Conservation (phyloP, 1,140 invertebrate genomes). For the Drosophila teissieri region DNA sequence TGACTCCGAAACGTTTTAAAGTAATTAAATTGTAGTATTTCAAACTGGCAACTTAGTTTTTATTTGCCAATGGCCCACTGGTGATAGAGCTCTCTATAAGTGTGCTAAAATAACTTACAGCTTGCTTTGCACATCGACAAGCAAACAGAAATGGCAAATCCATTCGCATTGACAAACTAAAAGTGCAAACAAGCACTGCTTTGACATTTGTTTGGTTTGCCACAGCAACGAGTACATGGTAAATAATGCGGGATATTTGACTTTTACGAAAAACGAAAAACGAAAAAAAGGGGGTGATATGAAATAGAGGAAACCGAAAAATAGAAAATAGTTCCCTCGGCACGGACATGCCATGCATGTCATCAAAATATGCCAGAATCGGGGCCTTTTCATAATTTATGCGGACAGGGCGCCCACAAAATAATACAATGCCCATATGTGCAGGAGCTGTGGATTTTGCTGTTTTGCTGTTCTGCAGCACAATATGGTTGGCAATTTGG, state of each 20-base stretch:
- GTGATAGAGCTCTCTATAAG: slow-evolving; percentile 4
- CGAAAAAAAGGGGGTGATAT: background rate
- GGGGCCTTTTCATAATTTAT: slow-evolving; percentile 43
- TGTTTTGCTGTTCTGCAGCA: too few relatives aligned
- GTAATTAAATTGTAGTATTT: slow-evolving; percentile 25
- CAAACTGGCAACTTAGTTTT: background rate
- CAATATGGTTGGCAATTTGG: slow-evolving; percentile 34
- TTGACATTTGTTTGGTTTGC: slow-evolving; percentile 59
- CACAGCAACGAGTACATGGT: slow-evolving; percentile 40
- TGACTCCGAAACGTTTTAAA: background rate
- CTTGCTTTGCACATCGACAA: slow-evolving; percentile 15
- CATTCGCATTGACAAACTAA: slow-evolving; percentile 53
- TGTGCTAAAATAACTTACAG: slow-evolving; percentile 30
- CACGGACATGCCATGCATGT: slow-evolving; percentile 30
- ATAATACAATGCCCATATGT: slow-evolving; percentile 24
- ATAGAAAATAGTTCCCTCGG: slow-evolving; percentile 20
- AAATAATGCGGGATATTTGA: slow-evolving; percentile 59
- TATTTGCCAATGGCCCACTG: background rate
- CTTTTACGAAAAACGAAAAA: slow-evolving; percentile 15
- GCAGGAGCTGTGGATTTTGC: background rate
- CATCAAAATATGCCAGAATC: slow-evolving; percentile 21
- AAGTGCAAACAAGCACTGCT: slow-evolving; percentile 52
- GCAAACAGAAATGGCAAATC: slow-evolving; percentile 37
- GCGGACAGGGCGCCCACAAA: slow-evolving; percentile 19
- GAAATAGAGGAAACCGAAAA: slow-evolving; percentile 20